Base-by-base conservation (phyloP, 2,113 vertebrate genomes). In the Labeo catla region DNA sequence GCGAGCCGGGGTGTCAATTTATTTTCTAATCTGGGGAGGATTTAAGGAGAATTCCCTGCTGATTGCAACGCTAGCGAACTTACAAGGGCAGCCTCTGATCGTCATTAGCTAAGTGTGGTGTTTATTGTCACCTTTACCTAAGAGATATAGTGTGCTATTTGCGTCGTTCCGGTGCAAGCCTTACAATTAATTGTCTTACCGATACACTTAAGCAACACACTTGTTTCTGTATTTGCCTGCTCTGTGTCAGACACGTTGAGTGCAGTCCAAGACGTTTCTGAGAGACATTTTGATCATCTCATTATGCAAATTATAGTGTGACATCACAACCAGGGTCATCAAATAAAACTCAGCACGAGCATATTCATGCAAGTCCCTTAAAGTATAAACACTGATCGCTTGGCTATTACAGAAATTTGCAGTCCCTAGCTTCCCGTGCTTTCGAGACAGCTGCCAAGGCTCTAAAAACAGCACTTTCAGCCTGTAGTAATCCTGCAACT, bases 21-120 rank as follows among this genome's bases (percentile, higher is more conserved):
- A 92, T 94, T 94, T 94, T 92, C 90, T 93, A 90, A 93, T 94
- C 93, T 91, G 92, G 91, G 87, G 88, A 86, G 89, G 91, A 94
- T 94, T 93, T 92, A 87, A 86, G 89, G 87, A 80, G 89, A 89
- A 93, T 93, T 94, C 93, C 93, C 93, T 76, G 84, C 86, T 89
- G 92, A 92, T 90, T 92, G 89, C 82, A 36, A 89, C 61, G 87
- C 90, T 91, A 89, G 91, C 88, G 85, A 89, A 88, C 76, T 90
- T 89, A 91, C 89, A 87, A 88, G 84, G 87, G 76, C 86, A 66
- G 89, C 66, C 81, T 92, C 89, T 87, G 89, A 93, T 89, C 91
- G 91, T 92, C 93, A 93, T 93, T 94, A 93, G 91, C 84, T 84
- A 91, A 92, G 89, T 91, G 73, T 88, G 88, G 85, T 89, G 88